Conservation (phyloP, 2,888 invertebrate species). For the Spisula solida region DNA sequence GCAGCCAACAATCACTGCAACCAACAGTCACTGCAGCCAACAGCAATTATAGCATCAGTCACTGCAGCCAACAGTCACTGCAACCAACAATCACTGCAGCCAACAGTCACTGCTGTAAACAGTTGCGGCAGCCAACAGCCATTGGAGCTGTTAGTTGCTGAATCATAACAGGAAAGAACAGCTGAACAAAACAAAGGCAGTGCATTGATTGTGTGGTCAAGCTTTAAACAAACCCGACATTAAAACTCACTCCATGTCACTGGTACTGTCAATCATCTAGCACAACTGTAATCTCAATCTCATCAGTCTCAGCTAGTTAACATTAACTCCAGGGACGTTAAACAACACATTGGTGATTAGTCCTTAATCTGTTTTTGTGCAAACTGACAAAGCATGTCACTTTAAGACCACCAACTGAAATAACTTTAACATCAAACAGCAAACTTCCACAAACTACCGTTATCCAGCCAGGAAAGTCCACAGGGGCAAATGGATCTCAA, state of each 20-base stretch:
- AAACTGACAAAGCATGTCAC: constrained; percentile 32
- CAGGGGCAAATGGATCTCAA: not conserved
- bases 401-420: constrained; percentile 40
- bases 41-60: no score
- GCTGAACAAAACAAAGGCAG: no score
- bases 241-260: not conserved
- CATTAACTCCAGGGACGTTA: constrained; percentile 45
- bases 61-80: no score
- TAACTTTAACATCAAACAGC: constrained; percentile 11
- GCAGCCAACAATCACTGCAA: no score
- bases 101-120: no score
- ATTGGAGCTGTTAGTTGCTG: no score
- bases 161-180: no score
- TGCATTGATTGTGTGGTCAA: constrained; percentile 26
- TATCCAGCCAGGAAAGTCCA: not conserved
- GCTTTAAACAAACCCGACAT: constrained; percentile 5
- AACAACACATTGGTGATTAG: constrained; percentile 34
- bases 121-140: no score
- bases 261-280: constrained; percentile 42
- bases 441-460: not conserved
- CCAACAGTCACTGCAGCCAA: no score
- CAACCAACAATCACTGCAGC: no score
- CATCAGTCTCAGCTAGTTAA: constrained; percentile 43
- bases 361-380: constrained; percentile 50
- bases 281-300: constrained; percentile 14